Base-by-base conservation (phyloP, 2,888 invertebrate species). In the Platycheirus albimanus region DNA sequence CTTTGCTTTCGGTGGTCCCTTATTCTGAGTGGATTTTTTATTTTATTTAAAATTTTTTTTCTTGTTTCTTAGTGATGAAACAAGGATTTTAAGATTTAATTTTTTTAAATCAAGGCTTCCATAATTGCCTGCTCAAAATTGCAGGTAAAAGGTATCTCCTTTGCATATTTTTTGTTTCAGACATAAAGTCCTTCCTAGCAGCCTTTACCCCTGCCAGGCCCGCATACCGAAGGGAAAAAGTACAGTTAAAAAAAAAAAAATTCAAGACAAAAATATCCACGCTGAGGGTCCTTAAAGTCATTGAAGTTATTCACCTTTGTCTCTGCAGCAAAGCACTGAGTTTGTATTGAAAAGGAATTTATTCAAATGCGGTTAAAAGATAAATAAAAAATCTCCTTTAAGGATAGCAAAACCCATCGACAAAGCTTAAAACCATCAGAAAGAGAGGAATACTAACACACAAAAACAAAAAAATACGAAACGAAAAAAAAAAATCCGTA, bases 291-390 rank as follows among this genome's bases (percentile, higher is more conserved):
- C 43, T 58, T 43, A 10, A 47, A 33, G 66, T 67, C 61, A 47
- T 36, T 41, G 17, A 63, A 69, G 75, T 69, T 69, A 66, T 63
- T 69, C 79, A 80, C 75, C 69, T 69, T 41, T 61, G 72, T 52
- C 36, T 38, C 3, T 36, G n/a, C n/a, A n/a, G n/a, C n/a, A n/a
- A 41, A 61, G 58, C 56, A 66, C 20, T 43, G 33, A 43, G 56
- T 52, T 24, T 17, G 47, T 20, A 33, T 43, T 61, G 52, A 58
- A 58, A 51, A 49, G 56, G 54, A 74, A 30, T 56, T 69, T 69
- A 69, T 47, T 56, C 47, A 33, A 69, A 58, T 70, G 69, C 45
- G 41, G 28, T 45, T 28, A 36, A 43, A 30, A 45, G 45, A 61
- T 45, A 72, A 7, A 41, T 20, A 38, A 51, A 28, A 54, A 41